Percentiles rank a stretch among this genome's conserved stretches.
These are phyloP conservation scores for Aphaenogaster ashmeadi DNA, from an alignment of 1,140 invertebrate species.

Conservation along the genomic window DNA sequence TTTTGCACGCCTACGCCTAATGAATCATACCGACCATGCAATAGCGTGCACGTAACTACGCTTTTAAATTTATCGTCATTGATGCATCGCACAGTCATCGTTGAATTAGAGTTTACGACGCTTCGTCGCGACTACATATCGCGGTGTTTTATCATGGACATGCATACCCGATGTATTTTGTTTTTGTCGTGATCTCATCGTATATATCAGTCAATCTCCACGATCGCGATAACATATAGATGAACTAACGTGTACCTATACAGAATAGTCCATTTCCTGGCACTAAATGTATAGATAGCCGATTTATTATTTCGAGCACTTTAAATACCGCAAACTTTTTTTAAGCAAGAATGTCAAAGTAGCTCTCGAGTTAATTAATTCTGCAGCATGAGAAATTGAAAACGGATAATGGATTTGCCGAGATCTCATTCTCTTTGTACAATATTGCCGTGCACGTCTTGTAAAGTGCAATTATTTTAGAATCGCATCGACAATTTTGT, in stretches of 20 bases:
- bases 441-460: background rate
- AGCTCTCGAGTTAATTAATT: background rate
- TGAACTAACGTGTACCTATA: background rate
- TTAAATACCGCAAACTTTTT: background rate
- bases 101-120: conserved; percentile 17
- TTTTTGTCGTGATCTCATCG: background rate
- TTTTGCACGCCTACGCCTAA: background rate
- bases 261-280: background rate
- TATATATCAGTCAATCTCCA: background rate
- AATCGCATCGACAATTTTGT: background rate
- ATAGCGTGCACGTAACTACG: conserved; percentile 35
- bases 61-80: conserved; percentile 17
- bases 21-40: conserved; percentile 1
- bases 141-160: background rate
- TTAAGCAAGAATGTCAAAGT: background rate
- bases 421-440: background rate
- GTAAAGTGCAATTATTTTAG: background rate
- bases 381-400: background rate
- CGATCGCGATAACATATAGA: background rate
- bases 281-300: background rate
- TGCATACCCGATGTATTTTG: background rate
- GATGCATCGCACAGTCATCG: conserved; percentile 26
- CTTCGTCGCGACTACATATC: background rate
- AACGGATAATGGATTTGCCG: background rate
- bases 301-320: background rate